Evolutionary conservation across 2,797 vertebrate species (phyloP), one percentile per base, ranked within the genome.

Genomic region (Pipistrellus kuhlii): DNA sequence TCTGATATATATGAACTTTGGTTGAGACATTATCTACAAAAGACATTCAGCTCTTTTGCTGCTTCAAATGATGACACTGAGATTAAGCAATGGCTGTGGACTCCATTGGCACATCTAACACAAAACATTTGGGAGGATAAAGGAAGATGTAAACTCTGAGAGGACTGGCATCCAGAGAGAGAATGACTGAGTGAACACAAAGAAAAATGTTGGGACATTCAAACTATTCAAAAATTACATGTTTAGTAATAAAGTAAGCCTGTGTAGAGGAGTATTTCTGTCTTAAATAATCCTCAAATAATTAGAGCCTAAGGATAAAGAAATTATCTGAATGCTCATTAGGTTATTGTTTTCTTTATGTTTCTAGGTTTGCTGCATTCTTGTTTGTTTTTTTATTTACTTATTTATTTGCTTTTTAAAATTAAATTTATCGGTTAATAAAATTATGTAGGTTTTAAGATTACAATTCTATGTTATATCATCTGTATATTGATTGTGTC

Each of bases 201-300:
- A 53, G 64, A 86, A 84, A 84, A 75, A 32, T 51, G 20, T 48
- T 76, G 9, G 15, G 27, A 85, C 44, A 62, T 41, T 2, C 17
- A 46, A 46, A 81, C 9, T 41, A 32, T 91, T 88, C 1, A 18
- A 77, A 53, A 41, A 78, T 44, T 41, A 38, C 21, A n/a, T 44
- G n/a, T n/a, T 92, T 55, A n/a, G 30, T 69, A 83, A 69, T 72
- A 72, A 59, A 64, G 81, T 48, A 82, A 94, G 11, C 30, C 41
- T 85, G n/a, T 48, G 12, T 44, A 23, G 30, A 84, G 18, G 73
- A 46, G 48, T 68, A 55, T 41, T 77, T 92, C 17, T 62, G 6
- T 66, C 46, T 53, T 35, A 68, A 11, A 14, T 14, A 78, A 73
- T 66, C 57, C 35, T 78, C 27, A 44, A 30, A 46, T 91, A 51